Conservation (phyloP, 2,888 invertebrate species). For the Chrysotoxum bicinctum region DNA sequence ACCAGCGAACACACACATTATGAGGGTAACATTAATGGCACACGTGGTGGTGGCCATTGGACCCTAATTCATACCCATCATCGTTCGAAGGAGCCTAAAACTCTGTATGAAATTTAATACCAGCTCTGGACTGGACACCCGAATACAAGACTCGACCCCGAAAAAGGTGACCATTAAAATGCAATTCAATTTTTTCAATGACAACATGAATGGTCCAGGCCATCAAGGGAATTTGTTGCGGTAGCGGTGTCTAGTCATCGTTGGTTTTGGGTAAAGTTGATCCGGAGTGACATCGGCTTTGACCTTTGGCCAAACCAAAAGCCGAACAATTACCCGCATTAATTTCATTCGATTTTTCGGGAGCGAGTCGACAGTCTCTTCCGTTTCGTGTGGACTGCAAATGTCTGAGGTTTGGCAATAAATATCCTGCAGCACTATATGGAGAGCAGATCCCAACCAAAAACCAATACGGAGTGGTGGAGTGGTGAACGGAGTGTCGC, state of each 20-base stretch:
- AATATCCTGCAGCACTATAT: constrained; percentile 63
- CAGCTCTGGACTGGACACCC: not conserved
- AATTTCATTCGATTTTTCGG: constrained; percentile 71
- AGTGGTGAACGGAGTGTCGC: not conserved
- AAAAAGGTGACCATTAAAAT: constrained; percentile 60
- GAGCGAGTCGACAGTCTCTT: not conserved
- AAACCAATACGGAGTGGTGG: constrained; percentile 15
- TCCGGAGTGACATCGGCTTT: constrained; percentile 59
- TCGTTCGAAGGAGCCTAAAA: not conserved
- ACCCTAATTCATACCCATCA: not conserved
- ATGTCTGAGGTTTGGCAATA: constrained; percentile 70
- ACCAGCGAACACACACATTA: constrained; percentile 45
- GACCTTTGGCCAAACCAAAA: constrained; percentile 60
- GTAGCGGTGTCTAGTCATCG: constrained; percentile 54
- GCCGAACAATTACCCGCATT: constrained; percentile 72
- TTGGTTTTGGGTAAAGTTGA: constrained; percentile 14
- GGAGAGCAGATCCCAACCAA: not conserved
- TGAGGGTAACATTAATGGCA: constrained; percentile 57
- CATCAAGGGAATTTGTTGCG: constrained; percentile 55
- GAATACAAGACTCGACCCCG: not conserved
- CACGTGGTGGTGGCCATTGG: constrained; percentile 26
- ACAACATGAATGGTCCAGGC: not conserved
- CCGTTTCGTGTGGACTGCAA: constrained; percentile 4
- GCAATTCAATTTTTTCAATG: constrained; percentile 49
- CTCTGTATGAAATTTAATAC: constrained; percentile 15